Conservation (phyloP, 2,797 vertebrate genomes). For the Enoplosus armatus region DNA sequence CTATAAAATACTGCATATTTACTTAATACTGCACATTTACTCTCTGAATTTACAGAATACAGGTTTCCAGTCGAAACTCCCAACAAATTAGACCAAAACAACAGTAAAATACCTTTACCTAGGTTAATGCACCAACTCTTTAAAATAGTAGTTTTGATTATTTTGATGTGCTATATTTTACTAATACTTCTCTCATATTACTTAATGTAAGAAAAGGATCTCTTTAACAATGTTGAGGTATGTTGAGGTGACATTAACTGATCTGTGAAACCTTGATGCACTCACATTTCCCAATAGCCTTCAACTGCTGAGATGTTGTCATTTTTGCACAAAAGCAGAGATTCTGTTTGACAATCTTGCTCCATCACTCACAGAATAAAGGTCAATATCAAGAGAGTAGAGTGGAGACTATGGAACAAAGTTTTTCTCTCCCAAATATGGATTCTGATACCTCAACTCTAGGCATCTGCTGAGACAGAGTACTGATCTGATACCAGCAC, state of each 20-base stretch:
- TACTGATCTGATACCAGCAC: not conserved
- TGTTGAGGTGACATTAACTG: not conserved
- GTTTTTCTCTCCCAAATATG: not conserved
- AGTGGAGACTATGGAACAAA: not conserved
- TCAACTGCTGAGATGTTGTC: not conserved
- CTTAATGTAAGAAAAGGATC: not conserved
- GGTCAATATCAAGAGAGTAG: not conserved
- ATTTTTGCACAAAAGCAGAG: not conserved
- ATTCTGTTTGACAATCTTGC: not conserved
- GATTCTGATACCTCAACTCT: not conserved
- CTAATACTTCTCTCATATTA: not conserved
- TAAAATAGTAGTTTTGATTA: not conserved
- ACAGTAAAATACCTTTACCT: not conserved
- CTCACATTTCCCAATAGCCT: not conserved
- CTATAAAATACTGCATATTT: slow-evolving; percentile 2
- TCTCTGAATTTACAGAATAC: not conserved
- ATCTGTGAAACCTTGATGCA: not conserved
- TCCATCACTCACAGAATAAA: not conserved
- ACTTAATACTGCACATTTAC: not conserved
- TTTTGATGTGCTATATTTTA: no score
- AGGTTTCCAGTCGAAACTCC: not conserved
- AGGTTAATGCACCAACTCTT: not conserved
- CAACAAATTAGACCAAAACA: not conserved
- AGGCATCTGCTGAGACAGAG: not conserved
- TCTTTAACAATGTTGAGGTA: not conserved